These are phyloP conservation scores for Aviceda subcristata DNA, from an alignment of 2,113 vertebrate species.

Conservation along the genomic window DNA sequence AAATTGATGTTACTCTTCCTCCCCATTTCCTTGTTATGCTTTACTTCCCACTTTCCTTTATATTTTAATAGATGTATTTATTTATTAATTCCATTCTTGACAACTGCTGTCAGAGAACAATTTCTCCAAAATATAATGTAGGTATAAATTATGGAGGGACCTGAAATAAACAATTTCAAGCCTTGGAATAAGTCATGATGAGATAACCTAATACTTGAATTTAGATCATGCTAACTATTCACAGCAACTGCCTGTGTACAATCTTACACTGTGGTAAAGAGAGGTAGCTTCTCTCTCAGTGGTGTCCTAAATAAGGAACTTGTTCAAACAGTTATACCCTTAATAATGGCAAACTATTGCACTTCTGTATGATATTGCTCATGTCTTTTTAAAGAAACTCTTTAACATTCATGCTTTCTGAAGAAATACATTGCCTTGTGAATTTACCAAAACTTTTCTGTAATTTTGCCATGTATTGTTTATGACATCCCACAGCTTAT, in stretches of 20 bases:
- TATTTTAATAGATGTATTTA: neutral
- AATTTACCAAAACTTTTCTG: slow-evolving; percentile 86
- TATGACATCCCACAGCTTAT: slow-evolving; percentile 91
- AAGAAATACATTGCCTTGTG: neutral
- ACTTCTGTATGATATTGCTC: neutral
- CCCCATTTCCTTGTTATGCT: neutral
- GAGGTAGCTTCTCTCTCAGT: neutral
- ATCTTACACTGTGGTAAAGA: neutral
- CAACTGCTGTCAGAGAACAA: neutral
- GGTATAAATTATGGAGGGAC: neutral
- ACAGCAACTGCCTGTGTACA: neutral
- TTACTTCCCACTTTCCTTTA: neutral
- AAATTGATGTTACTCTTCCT: neutral
- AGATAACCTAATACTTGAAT: neutral
- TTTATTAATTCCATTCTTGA: neutral
- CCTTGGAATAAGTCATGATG: neutral
- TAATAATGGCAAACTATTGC: neutral
- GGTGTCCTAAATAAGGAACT: neutral
- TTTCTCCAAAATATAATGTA: neutral
- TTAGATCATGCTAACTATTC: neutral
- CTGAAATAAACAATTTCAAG: neutral
- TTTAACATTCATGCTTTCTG: neutral
- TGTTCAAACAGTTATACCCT: neutral
- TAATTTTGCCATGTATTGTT: slow-evolving; percentile 93
- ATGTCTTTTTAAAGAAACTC: neutral